These are phyloP conservation scores for Anas georgica DNA, from an alignment of 2,797 vertebrate genomes.

Conservation along the genomic window DNA sequence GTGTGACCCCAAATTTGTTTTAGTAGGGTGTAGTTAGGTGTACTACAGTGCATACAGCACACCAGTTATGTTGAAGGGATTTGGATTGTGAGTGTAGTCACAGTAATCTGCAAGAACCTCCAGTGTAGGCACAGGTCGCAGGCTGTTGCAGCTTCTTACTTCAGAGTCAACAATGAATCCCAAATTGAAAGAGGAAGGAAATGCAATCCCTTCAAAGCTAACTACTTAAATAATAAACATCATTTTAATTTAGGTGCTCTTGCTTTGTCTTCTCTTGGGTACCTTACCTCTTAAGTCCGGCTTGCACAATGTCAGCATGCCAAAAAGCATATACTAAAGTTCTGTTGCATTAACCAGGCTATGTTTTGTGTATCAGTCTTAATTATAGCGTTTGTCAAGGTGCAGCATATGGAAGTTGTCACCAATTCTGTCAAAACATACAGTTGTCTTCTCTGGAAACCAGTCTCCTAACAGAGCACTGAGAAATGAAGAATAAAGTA, in stretches of 20 bases:
- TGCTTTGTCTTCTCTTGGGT: not conserved
- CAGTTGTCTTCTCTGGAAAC: not conserved
- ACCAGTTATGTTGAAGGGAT: not conserved
- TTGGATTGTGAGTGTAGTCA: not conserved
- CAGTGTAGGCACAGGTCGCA: rapidly evolving
- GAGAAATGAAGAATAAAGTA: not conserved
- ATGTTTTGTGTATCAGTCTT: not conserved
- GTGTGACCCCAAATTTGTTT: not conserved
- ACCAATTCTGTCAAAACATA: not conserved
- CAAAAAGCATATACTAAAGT: not conserved
- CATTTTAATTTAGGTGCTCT: not conserved
- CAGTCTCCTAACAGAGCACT: not conserved
- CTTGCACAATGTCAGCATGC: not conserved
- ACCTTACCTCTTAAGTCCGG: not conserved
- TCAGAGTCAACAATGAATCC: not conserved
- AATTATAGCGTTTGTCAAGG: not conserved
- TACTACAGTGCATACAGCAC: not conserved
- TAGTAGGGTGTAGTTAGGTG: not conserved
- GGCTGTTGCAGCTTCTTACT: not conserved
- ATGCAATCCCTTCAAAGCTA: not conserved
- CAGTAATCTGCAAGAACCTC: not conserved
- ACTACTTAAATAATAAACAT: not conserved
- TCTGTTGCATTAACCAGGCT: not conserved
- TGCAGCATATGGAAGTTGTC: not conserved
- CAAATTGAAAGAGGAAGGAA: not conserved